A percentile compares a stretch with the other conserved stretches of the same genome.
phyloP scores from a whole-genome alignment of 2,113 vertebrate species.

The Gymnobelideus leadbeateri region DNA sequence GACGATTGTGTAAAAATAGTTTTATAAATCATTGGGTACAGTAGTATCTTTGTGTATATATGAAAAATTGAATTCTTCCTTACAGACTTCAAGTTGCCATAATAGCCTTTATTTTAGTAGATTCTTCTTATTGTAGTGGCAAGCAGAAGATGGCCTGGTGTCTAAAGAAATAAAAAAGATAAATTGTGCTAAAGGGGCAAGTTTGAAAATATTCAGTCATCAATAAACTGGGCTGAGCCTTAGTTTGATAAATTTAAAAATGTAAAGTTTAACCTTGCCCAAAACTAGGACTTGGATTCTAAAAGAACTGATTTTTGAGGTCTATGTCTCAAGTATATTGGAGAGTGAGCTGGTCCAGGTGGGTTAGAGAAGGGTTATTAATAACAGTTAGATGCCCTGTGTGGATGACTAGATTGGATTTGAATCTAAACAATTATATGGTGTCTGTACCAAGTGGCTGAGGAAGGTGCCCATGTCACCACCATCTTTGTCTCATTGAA shows the following conservation, averaged over 20 bases:
- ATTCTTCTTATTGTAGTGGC: neutral
- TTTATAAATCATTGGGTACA: neutral
- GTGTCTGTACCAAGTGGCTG: neutral
- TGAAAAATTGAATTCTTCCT: neutral
- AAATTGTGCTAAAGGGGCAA: neutral
- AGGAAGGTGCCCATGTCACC: neutral
- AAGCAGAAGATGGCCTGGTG: neutral
- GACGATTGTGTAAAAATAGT: neutral
- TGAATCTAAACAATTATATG: neutral
- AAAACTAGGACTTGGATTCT: neutral
- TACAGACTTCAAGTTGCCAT: neutral
- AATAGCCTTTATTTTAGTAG: neutral
- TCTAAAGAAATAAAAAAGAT: neutral
- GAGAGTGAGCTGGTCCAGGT: neutral
- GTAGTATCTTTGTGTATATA: neutral
- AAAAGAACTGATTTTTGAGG: neutral
- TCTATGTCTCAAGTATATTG: neutral
- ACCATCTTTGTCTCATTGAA: neutral
- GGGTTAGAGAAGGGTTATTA: rapidly evolving
- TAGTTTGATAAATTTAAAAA: neutral
- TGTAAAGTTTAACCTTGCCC: neutral
- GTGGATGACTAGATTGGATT: neutral
- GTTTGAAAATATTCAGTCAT: neutral
- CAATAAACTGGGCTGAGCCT: neutral
- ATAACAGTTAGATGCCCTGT: neutral